Evolutionary conservation across 2,797 vertebrate genomes (phyloP), one percentile per base, ranked within the genome.

Genomic region (Eospalax fontanierii): DNA sequence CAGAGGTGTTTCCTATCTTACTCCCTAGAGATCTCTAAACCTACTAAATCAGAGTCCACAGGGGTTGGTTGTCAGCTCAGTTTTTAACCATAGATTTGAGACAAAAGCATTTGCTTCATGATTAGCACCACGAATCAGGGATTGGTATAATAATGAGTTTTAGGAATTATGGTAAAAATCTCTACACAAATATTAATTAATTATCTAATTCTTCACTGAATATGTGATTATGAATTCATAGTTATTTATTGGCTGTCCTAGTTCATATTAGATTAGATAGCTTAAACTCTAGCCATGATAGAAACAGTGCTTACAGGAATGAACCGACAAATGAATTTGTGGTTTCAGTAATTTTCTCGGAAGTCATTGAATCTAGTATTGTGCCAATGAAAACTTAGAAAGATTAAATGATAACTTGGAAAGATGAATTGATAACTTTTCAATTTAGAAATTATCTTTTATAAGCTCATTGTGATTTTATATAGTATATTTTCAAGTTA

Each of bases 381-480:
- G 4, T 71, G 16, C 15, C 40, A 43, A 57, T 59, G 35, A 91
- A n/a, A 91, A 89, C 75, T 79, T 57, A 74, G 30, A 28, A 80
- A 90, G 24, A 81, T 22, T 35, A 21, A 70, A 8, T 86, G 24
- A 61, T 92, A 90, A 22, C 10, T n/a, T n/a, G n/a, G n/a, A n/a
- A n/a, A n/a, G n/a, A n/a, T n/a, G n/a, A n/a, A n/a, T n/a, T 30
- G 18, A 21, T 66, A 81, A 54, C 33, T 46, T 87, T 95, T 83
- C 30, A 91, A 61, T 28, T 87, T 74, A 66, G 33, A 68, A 66
- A 30, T 16, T 61, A 73, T 75, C 50, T 83, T 96, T 95, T 54
- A 66, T 82, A 54, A 90, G 40, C 30, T 65, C n/a, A 43, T 5
- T 70, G 50, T 83, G 74, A 94, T 83, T 87, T 92, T 83, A n/a